Percentiles rank a stretch among this genome's conserved stretches.
These are phyloP conservation scores for Odontomachus brunneus DNA, from an alignment of 1,140 invertebrate species.

Conservation along the genomic window DNA sequence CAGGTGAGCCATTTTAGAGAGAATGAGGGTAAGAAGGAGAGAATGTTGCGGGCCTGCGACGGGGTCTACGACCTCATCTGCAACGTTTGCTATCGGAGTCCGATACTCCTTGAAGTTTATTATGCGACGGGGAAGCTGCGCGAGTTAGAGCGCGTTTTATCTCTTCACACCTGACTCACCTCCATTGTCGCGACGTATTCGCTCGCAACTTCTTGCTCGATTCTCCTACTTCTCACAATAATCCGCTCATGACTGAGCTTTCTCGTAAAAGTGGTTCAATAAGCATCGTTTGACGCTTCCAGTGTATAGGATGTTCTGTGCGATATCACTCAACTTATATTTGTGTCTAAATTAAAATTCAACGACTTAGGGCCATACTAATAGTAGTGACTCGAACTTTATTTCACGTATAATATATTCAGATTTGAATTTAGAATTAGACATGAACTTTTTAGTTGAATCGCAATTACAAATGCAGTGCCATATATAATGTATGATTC, in stretches of 20 bases:
- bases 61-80: neutral
- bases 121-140: neutral
- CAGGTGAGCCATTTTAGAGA: constrained; percentile 76
- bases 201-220: neutral
- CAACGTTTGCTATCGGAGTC: constrained; percentile 24
- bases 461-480: too few relatives aligned
- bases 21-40: constrained; percentile 8
- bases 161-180: neutral
- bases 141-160: neutral
- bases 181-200: neutral
- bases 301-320: neutral
- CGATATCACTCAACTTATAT: too few relatives aligned
- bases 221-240: constrained; percentile 21
- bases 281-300: neutral
- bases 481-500: too few relatives aligned
- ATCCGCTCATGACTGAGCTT: neutral
- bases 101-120: constrained; percentile 6
- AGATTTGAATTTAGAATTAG: too few relatives aligned
- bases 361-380: too few relatives aligned
- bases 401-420: too few relatives aligned
- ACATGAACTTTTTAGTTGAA: too few relatives aligned
- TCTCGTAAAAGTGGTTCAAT: too few relatives aligned
- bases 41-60: neutral
- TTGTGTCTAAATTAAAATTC: too few relatives aligned
- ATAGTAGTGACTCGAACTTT: too few relatives aligned